phyloP scores from a whole-genome alignment of 92 coral and sea anemone genomes.

The Diadumene lineata region DNA sequence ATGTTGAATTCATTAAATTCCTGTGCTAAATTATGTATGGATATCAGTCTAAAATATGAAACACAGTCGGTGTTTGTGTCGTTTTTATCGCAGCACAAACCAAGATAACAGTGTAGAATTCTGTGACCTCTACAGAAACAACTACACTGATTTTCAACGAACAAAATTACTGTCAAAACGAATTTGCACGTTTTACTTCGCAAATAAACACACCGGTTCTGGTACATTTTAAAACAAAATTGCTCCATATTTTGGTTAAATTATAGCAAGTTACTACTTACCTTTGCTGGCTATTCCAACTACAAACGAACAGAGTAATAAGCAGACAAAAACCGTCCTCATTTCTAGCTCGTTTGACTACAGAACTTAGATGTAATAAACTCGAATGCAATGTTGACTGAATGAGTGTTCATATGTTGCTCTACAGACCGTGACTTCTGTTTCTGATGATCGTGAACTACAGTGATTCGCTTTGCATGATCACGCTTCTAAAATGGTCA shows the following conservation, averaged over 20 bases:
- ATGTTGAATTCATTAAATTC: neutral
- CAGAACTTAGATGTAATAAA: conserved; percentile 6
- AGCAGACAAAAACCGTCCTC: conserved; percentile 6
- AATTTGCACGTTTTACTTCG: conserved; percentile 17
- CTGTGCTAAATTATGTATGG: neutral
- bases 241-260: neutral
- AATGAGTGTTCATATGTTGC: conserved; percentile 3
- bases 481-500: conserved; percentile 22
- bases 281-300: neutral
- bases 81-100: neutral
- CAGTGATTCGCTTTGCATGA: conserved; percentile 31
- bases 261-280: neutral
- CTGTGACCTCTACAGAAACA: conserved; percentile 4
- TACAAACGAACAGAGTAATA: conserved; percentile 1
- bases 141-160: neutral
- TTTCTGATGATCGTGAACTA: too few species aligned
- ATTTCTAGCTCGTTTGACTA: conserved; percentile 16
- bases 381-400: conserved; percentile 31
- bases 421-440: conserved; percentile 26
- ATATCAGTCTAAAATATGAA: neutral
- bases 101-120: neutral
- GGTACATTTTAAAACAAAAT: neutral
- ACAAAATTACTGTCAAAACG: conserved; percentile 10
- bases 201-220: conserved; percentile 14
- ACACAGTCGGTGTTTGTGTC: neutral